phyloP scores from a whole-genome alignment of 92 coral and sea anemone genomes.

The Epizoanthus scotinus region DNA sequence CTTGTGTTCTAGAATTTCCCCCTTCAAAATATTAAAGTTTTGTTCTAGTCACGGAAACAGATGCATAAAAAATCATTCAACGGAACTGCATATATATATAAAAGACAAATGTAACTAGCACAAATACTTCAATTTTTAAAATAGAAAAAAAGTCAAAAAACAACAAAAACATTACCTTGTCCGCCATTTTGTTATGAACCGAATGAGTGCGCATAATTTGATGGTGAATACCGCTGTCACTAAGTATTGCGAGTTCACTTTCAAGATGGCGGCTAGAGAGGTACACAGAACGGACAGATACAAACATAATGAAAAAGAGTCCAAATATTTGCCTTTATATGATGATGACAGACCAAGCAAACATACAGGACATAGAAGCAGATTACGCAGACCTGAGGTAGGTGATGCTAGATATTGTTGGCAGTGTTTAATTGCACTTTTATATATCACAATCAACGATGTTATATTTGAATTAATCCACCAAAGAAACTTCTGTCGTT shows the following conservation, averaged over 20 bases:
- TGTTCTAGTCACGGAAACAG: neutral
- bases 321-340: conserved; percentile 8
- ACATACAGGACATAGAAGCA: conserved; percentile 19
- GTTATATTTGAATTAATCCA: too few species aligned
- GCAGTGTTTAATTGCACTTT: too few species aligned
- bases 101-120: neutral
- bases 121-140: neutral
- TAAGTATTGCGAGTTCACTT: conserved; percentile 31
- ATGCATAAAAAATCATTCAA: neutral
- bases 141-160: too few species aligned
- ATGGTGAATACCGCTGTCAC: conserved; percentile 12
- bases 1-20: conserved; percentile 55
- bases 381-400: conserved; percentile 27
- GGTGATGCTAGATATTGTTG: neutral
- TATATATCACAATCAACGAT: too few species aligned
- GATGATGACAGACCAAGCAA: neutral
- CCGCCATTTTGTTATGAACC: conserved; percentile 56
- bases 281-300: conserved; percentile 33
- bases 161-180: neutral
- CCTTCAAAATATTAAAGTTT: conserved; percentile 20
- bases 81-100: neutral
- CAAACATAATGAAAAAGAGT: conserved; percentile 24
- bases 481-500: too few species aligned
- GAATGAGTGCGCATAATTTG: conserved; percentile 11
- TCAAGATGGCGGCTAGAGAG: conserved; percentile 79